Evolutionary conservation across 2,797 vertebrate genomes (phyloP), one percentile per base, ranked within the genome.

Genomic region (Varecia variegata): DNA sequence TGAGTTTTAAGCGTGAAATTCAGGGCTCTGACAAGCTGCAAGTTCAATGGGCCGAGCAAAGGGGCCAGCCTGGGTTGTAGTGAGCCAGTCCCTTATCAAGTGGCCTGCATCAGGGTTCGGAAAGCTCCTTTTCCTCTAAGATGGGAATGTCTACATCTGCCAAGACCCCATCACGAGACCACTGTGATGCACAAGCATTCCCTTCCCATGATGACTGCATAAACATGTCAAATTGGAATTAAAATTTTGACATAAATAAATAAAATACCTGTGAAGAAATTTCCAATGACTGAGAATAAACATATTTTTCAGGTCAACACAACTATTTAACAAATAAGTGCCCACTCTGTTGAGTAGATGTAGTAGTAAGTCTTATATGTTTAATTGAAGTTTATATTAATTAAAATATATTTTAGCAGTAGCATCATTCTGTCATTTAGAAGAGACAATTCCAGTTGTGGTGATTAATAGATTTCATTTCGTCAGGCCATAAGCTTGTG

Each of bases 161-260:
- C 0, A 11, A 32, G 40, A 45, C 6, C 23, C 15, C 0, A 10
- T 12, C 45, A 54, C 27, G 7, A 71, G 25, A 21, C 45, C 45
- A 0, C 20, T 4, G 0, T 13, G 13, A 77, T 13, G 14, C 56
- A 47, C 18, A 74, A 47, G 73, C 32, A 56, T 17, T 68, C 23
- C 47, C 84, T 85, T 80, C n/a, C 38, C 35, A n/a, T 1, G 0
- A 56, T 5, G 2, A 74, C 38, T 7, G 6, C 5, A 32, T 40
- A 38, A 84, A 76, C 18, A 70, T 10, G 20, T 84, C 60, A 95
- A 85, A 68, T 17, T 40, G 60, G 60, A 92, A 89, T 8, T 30
- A 35, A 80, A 45, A 60, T n/a, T 35, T 27, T 83, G 25, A 60
- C 52, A 77, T 47, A 76, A 68, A 52, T 62, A 84, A 84, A 85